phyloP scores from a whole-genome alignment of 2,113 vertebrate species.

The Nansenia antarctica region DNA sequence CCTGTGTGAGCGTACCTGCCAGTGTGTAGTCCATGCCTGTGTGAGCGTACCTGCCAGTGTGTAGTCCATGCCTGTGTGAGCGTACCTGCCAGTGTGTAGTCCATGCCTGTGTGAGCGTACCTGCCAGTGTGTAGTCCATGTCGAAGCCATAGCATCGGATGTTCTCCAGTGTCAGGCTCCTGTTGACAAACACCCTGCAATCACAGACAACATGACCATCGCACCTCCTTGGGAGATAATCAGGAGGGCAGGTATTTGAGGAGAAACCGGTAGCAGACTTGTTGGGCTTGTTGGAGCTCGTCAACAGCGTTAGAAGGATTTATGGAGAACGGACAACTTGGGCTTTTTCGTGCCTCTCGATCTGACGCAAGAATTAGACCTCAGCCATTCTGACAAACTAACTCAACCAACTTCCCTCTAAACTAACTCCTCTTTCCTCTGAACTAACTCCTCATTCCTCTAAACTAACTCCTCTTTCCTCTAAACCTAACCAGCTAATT shows the following conservation, averaged over 20 bases:
- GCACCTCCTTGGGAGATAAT: background rate
- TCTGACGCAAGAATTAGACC: background rate
- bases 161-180: conserved; percentile 80
- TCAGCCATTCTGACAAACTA: background rate
- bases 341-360: background rate
- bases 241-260: background rate
- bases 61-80: no score
- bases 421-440: no score
- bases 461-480: no score
- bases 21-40: no score
- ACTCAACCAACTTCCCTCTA: background rate
- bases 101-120: no score
- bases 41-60: no score
- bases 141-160: conserved; percentile 88
- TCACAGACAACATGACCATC: conserved; percentile 25
- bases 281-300: background rate
- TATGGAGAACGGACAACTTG: background rate
- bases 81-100: no score
- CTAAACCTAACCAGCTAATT: no score
- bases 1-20: no score
- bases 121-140: conserved; percentile 87
- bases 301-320: background rate
- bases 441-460: background rate
- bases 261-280: background rate
- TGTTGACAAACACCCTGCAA: conserved; percentile 84